These are phyloP conservation scores for Anguilla obscura DNA, from an alignment of 2,797 vertebrate genomes.

Conservation along the genomic window DNA sequence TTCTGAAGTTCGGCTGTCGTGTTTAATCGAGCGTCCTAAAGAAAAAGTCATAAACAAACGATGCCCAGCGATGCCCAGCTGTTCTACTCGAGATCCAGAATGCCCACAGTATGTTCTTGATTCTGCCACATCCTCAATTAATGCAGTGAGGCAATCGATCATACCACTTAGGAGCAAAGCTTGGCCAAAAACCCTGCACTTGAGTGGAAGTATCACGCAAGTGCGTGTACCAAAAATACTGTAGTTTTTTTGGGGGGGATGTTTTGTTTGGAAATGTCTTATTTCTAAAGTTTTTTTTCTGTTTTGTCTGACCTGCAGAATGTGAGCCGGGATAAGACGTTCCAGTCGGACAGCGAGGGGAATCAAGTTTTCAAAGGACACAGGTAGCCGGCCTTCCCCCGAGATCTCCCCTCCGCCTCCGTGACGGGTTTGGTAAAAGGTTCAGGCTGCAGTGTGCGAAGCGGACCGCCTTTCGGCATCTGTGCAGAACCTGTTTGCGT, in stretches of 20 bases:
- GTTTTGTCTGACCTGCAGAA: constrained; percentile 65
- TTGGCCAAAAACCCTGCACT: constrained; percentile 32
- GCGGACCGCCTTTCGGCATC: constrained; percentile 7
- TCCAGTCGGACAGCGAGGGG: constrained; percentile 81
- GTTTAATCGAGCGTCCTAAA: constrained; percentile 49
- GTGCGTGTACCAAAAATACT: constrained; percentile 27
- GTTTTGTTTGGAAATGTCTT: not conserved
- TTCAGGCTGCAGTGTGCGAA: not conserved
- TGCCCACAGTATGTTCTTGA: constrained; percentile 30
- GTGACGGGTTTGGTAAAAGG: not conserved
- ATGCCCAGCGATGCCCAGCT: constrained; percentile 46
- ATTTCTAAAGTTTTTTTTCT: constrained; percentile 4
- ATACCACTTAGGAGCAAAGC: constrained; percentile 41
- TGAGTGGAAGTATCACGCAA: constrained; percentile 35
- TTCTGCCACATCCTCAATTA: constrained; percentile 39
- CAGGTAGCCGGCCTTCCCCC: constrained; percentile 68
- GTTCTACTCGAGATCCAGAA: constrained; percentile 36
- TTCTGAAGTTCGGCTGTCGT: constrained; percentile 49
- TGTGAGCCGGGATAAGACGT: constrained; percentile 80
- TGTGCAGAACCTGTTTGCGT: not conserved
- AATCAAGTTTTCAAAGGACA: constrained; percentile 92
- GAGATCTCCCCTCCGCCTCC: constrained; percentile 16
- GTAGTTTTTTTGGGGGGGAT: not conserved
- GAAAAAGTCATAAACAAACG: constrained; percentile 38
- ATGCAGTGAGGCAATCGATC: constrained; percentile 52